Conservation (phyloP, 1,140 invertebrate genomes). For the Microplitis mediator region DNA sequence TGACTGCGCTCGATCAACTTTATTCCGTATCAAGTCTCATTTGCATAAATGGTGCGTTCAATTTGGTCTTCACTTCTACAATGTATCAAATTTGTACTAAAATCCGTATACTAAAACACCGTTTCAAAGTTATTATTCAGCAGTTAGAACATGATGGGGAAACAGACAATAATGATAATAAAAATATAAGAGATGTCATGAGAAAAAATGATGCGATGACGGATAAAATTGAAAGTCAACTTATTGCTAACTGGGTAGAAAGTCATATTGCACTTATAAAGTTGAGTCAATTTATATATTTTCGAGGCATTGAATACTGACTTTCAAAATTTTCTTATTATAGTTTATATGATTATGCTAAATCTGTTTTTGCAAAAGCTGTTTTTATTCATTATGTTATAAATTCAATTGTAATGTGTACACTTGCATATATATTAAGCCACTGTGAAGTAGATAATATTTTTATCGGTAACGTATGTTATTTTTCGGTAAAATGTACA, state of each 20-base stretch:
- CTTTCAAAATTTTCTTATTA: neutral
- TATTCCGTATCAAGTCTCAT: neutral
- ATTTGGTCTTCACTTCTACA: neutral
- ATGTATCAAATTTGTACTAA: constrained; percentile 4
- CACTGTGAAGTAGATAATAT: neutral
- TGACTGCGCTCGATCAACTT: neutral
- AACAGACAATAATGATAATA: neutral
- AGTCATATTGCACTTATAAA: neutral
- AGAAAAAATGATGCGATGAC: neutral
- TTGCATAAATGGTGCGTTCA: neutral
- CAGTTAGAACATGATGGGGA: neutral
- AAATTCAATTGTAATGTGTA: neutral
- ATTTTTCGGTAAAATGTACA: neutral
- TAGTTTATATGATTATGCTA: neutral
- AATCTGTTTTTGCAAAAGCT: neutral
- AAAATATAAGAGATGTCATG: neutral
- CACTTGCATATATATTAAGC: neutral
- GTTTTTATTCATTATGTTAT: neutral
- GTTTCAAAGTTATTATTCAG: neutral
- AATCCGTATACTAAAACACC: neutral
- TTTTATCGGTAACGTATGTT: neutral
- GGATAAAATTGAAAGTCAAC: neutral
- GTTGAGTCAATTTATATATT: neutral
- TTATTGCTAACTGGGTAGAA: neutral
- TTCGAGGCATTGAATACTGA: too few relatives aligned